phyloP scores from a whole-genome alignment of 2,113 vertebrate species.

The Calypte anna region DNA sequence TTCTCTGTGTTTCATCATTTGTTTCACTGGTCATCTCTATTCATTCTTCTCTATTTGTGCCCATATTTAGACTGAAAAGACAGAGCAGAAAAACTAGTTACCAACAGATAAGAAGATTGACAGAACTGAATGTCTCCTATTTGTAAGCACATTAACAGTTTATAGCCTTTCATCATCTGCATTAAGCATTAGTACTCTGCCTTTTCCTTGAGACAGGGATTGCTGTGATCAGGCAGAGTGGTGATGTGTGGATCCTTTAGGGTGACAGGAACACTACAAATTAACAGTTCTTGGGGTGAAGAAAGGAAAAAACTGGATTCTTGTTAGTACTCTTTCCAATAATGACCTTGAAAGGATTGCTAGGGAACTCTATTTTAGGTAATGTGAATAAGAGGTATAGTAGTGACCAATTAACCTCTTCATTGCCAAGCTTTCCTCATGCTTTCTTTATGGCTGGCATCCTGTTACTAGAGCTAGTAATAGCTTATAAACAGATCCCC shows the following conservation, averaged over 20 bases:
- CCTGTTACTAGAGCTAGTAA: neutral
- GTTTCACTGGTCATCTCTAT: slow-evolving; percentile 28
- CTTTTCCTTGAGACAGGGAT: neutral
- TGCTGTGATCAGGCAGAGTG: neutral
- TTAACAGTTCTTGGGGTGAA: neutral
- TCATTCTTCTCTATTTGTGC: neutral
- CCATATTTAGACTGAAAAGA: neutral
- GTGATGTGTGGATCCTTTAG: neutral
- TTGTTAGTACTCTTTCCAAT: neutral
- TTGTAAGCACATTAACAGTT: slow-evolving; percentile 13
- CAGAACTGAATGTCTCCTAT: neutral
- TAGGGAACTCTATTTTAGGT: neutral
- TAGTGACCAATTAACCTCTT: neutral
- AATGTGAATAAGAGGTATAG: neutral
- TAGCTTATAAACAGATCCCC: neutral
- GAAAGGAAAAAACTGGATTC: neutral
- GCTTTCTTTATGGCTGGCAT: neutral
- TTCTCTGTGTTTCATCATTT: slow-evolving; percentile 60
- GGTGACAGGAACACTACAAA: neutral
- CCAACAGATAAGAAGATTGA: slow-evolving; percentile 26
- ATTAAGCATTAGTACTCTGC: neutral
- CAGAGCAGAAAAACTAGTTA: neutral
- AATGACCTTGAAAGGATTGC: neutral
- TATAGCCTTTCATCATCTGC: neutral
- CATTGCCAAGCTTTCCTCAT: neutral